A percentile compares a stretch with the other conserved stretches of the same genome.
These are phyloP conservation scores for Drosophila yooni DNA, from an alignment of 2,888 invertebrate genomes.

Conservation along the genomic window DNA sequence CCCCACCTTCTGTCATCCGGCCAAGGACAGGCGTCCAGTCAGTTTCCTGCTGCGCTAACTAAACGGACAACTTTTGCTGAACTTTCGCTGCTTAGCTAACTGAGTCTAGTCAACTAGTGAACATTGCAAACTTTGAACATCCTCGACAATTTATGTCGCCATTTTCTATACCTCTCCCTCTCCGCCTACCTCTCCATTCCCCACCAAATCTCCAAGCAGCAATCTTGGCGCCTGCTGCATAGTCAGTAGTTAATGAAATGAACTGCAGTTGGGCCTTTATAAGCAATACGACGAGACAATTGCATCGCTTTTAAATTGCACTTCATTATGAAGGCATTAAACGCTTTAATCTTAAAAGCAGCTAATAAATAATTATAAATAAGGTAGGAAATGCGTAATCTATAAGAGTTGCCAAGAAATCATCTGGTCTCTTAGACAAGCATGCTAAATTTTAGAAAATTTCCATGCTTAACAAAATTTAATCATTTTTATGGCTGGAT, in stretches of 20 bases:
- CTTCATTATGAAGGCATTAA: slow-evolving; percentile 8
- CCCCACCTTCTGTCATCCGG: background rate
- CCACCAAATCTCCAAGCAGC: background rate
- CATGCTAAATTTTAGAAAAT: background rate
- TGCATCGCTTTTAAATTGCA: slow-evolving; percentile 1
- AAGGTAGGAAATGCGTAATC: background rate
- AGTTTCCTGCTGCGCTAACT: slow-evolving; percentile 26
- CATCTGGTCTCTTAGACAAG: too few relatives aligned
- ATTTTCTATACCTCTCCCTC: background rate
- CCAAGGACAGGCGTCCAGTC: slow-evolving; percentile 1
- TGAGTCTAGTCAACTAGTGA: slow-evolving; percentile 16
- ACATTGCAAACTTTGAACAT: slow-evolving; percentile 42
- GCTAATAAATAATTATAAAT: background rate
- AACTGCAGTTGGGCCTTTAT: slow-evolving; percentile 38
- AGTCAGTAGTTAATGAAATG: slow-evolving; percentile 48
- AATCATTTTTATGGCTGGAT: background rate
- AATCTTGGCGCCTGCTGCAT: slow-evolving; percentile 10
- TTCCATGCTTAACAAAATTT: too few relatives aligned
- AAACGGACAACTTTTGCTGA: slow-evolving; percentile 46
- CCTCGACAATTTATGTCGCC: slow-evolving; percentile 9
- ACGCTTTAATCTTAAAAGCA: background rate
- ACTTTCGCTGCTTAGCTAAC: slow-evolving; percentile 33
- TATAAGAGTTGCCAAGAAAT: background rate
- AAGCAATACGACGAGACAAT: slow-evolving; percentile 30
- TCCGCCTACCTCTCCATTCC: background rate